phyloP scores from a whole-genome alignment of 2,113 vertebrate species.

The Myrmecobius fasciatus region DNA sequence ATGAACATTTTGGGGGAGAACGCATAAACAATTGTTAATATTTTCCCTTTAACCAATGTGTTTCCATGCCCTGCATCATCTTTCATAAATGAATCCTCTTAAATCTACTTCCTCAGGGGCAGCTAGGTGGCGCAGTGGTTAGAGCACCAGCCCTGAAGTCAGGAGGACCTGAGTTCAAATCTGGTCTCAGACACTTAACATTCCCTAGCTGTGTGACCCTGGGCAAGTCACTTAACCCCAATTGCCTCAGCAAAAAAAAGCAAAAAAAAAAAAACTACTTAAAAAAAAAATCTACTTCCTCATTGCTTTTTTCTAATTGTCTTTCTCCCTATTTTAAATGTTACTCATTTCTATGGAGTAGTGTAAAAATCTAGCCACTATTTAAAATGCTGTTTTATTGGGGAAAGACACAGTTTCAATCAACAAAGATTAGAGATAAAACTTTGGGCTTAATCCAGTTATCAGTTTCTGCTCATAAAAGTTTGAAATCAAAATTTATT shows the following conservation, averaged over 20 bases:
- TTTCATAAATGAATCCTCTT: too few relatives aligned
- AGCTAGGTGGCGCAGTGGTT: too few relatives aligned
- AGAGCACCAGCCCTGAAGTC: too few relatives aligned
- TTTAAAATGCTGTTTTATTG: not conserved
- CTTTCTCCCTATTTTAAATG: not conserved
- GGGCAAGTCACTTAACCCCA: too few relatives aligned
- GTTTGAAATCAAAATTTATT: not conserved
- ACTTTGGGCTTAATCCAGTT: not conserved
- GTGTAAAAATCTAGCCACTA: not conserved
- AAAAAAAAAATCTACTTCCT: not conserved
- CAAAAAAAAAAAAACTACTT: too few relatives aligned
- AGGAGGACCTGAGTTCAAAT: too few relatives aligned
- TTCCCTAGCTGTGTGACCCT: too few relatives aligned
- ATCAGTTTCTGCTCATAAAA: not conserved
- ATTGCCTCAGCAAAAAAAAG: too few relatives aligned
- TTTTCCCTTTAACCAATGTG: not conserved
- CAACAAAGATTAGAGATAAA: not conserved
- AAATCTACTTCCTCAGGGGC: not conserved
- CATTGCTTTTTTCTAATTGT: not conserved
- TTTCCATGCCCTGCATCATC: not conserved
- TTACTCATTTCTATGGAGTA: not conserved
- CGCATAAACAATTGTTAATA: too few relatives aligned
- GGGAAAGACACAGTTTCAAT: not conserved
- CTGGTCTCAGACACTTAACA: too few relatives aligned
- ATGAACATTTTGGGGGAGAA: not conserved